Evolutionary conservation across 2,113 vertebrate species (phyloP).

Genomic region (Pantherophis guttatus): DNA sequence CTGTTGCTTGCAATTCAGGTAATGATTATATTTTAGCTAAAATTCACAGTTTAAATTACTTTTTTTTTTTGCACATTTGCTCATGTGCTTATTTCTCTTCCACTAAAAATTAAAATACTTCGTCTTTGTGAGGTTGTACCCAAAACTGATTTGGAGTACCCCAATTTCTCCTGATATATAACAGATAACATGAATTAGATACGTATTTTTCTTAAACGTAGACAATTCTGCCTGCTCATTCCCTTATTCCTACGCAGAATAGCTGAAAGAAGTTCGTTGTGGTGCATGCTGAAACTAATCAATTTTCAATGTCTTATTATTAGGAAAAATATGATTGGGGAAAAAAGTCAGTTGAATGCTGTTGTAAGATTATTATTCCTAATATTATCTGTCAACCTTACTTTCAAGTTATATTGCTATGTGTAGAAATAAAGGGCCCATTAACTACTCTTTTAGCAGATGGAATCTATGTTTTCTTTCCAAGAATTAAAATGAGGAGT

Average conservation of each 20-base stretch:
- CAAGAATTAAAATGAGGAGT: not conserved
- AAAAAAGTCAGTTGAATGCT: not conserved
- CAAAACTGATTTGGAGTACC: not conserved
- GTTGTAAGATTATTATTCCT: not conserved
- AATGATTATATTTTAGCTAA: not conserved
- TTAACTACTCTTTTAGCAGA: not conserved
- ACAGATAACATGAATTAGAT: not conserved
- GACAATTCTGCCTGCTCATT: not conserved
- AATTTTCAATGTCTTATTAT: not conserved
- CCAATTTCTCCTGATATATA: not conserved
- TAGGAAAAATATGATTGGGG: not conserved
- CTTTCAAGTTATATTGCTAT: not conserved
- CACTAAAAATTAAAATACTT: not conserved
- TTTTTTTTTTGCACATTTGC: not conserved
- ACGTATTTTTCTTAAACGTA: not conserved
- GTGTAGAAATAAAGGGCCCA: not conserved
- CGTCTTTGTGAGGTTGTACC: not conserved
- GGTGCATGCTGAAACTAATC: not conserved
- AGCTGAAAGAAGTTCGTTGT: not conserved
- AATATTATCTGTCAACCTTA: not conserved
- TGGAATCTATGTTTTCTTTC: not conserved
- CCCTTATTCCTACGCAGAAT: not conserved
- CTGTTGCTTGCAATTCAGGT: not conserved
- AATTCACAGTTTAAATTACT: not conserved
- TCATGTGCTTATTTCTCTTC: not conserved